Conservation (phyloP, 2,113 vertebrate species). For the Osmerus eperlanus region DNA sequence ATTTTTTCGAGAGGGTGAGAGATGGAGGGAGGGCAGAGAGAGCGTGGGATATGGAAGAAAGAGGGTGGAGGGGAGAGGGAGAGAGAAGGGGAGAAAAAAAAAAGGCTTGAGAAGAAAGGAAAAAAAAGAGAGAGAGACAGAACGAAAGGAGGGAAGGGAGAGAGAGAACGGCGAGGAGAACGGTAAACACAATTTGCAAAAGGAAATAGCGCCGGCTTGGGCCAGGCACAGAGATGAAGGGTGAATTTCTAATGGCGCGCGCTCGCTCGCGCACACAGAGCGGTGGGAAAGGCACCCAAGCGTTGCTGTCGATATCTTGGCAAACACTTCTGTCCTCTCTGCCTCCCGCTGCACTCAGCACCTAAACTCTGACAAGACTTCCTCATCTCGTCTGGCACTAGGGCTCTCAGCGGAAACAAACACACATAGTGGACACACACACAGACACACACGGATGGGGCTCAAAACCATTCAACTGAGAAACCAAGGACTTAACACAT, state of each 20-base stretch:
- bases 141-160: background rate
- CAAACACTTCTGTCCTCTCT: constrained; percentile 14
- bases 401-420: constrained; percentile 18
- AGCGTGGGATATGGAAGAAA: too few relatives aligned
- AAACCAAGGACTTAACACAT: constrained; percentile 45
- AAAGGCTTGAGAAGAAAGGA: background rate
- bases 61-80: constrained; percentile 34
- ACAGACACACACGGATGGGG: background rate
- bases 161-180: background rate
- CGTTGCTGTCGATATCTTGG: constrained; percentile 17
- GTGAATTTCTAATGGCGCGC: background rate
- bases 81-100: constrained; percentile 10
- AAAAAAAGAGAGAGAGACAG: background rate
- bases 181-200: background rate
- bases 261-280: background rate
- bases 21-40: constrained; percentile 16
- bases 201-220: background rate
- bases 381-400: constrained; percentile 39
- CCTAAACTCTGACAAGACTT: constrained; percentile 37
- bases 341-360: constrained; percentile 33
- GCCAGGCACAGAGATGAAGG: background rate
- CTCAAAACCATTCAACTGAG: constrained; percentile 33
- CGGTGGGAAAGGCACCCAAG: background rate
- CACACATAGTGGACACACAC: background rate
- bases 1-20: background rate